phyloP scores from a whole-genome alignment of 2,113 vertebrate species.

The Indicator indicator region DNA sequence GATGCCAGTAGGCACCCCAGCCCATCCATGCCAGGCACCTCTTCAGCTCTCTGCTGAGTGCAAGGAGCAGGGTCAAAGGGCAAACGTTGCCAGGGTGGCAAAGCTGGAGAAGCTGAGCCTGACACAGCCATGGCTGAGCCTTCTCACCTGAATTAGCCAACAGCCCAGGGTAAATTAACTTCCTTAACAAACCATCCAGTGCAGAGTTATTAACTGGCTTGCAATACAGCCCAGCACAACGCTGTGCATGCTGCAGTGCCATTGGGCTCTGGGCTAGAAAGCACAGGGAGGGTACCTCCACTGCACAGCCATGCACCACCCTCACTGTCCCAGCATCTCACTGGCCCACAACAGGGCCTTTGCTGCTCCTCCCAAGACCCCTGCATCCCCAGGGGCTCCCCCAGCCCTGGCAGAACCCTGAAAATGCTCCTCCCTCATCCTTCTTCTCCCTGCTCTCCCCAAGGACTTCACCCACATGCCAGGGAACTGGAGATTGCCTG shows the following conservation, averaged over 20 bases:
- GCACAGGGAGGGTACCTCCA: not conserved
- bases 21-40: not conserved
- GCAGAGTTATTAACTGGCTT: not conserved
- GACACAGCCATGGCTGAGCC: not conserved
- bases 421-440: not conserved
- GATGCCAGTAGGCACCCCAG: not conserved
- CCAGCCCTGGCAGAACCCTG: not conserved
- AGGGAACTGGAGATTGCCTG: not conserved
- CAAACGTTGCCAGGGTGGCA: not conserved
- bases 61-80: not conserved
- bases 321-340: not conserved
- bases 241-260: not conserved
- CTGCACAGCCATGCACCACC: no score
- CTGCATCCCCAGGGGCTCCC: rapidly evolving
- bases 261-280: not conserved
- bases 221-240: not conserved
- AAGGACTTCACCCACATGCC: not conserved
- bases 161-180: constrained; percentile 20
- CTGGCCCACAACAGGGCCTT: not conserved
- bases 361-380: not conserved
- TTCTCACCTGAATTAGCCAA: not conserved
- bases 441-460: not conserved
- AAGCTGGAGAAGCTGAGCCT: not conserved
- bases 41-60: not conserved
- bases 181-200: constrained; percentile 1